Evolutionary conservation across 1,140 invertebrate genomes (phyloP).

Genomic region (Muscidifurax raptorellus): DNA sequence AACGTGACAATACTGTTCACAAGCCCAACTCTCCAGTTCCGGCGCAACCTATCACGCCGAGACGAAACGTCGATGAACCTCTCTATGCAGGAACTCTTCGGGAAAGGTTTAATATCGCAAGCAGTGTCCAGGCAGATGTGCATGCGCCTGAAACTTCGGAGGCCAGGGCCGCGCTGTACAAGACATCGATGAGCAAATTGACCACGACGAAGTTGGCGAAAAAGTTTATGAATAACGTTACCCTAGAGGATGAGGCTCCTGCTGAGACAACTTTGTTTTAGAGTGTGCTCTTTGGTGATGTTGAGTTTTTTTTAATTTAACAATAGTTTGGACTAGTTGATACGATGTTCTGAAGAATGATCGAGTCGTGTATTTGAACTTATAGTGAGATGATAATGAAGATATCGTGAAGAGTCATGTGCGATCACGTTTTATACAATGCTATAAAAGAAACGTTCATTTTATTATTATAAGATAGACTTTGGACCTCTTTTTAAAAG

Average conservation of each 20-base stretch:
- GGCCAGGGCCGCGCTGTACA: no score
- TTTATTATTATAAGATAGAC: no score
- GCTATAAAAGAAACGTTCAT: not conserved
- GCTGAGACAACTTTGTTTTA: not conserved
- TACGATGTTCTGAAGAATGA: not conserved
- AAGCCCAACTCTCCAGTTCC: conserved; percentile 61
- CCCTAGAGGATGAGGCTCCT: not conserved
- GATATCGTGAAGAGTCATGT: not conserved
- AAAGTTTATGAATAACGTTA: not conserved
- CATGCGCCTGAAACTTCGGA: not conserved
- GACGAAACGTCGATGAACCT: conserved; percentile 62
- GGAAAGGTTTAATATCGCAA: conserved; percentile 51
- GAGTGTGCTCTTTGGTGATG: no score
- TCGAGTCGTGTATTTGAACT: not conserved
- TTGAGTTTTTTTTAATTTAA: no score
- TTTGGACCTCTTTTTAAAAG: no score
- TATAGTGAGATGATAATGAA: not conserved
- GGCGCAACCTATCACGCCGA: conserved; percentile 60
- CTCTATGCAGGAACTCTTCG: conserved; percentile 58
- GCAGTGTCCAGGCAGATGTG: not conserved
- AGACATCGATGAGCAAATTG: not conserved
- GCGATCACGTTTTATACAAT: not conserved
- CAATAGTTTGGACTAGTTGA: not conserved
- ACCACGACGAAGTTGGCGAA: not conserved
- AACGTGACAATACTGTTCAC: conserved; percentile 71